Percentiles rank a stretch among this genome's conserved stretches.
phyloP scores from a whole-genome alignment of 2,888 invertebrate species.

The Ecdyonurus torrentis region DNA sequence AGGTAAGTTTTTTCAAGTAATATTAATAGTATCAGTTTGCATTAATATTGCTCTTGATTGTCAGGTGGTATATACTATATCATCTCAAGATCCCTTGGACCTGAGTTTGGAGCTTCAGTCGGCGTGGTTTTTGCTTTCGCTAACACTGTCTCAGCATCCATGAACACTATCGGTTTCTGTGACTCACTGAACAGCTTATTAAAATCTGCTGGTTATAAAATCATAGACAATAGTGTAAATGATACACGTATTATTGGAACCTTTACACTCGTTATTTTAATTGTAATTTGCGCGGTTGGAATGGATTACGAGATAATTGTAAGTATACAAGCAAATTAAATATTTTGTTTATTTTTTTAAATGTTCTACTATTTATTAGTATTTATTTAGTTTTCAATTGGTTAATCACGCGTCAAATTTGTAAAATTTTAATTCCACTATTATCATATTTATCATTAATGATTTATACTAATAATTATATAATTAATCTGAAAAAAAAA shows the following conservation, averaged over 20 bases:
- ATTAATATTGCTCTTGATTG: not conserved
- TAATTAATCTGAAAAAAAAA: too few species aligned
- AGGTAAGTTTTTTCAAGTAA: conserved; percentile 38
- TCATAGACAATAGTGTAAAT: conserved; percentile 57
- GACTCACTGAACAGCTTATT: conserved; percentile 74
- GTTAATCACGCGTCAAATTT: too few species aligned
- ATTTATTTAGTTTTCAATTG: too few species aligned
- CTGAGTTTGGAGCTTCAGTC: conserved; percentile 93
- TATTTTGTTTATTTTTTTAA: too few species aligned
- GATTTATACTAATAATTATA: too few species aligned
- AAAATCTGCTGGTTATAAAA: conserved; percentile 37
- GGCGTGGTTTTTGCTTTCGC: conserved; percentile 96
- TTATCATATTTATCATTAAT: too few species aligned
- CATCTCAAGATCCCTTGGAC: conserved; percentile 87
- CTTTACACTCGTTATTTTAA: conserved; percentile 59
- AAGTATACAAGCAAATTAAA: not conserved
- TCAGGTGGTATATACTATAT: conserved; percentile 94
- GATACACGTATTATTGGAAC: conserved; percentile 73
- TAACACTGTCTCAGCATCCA: conserved; percentile 88
- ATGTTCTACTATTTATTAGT: too few species aligned
- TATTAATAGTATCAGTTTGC: not conserved
- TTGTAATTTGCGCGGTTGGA: conserved; percentile 76
- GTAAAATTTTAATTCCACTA: too few species aligned
- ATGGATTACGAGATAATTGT: conserved; percentile 97
- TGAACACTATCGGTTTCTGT: conserved; percentile 97